Percentiles rank a stretch among this genome's conserved stretches.
Conservation (phyloP, 2,797 vertebrate species). For the Natrix natrix region DNA sequence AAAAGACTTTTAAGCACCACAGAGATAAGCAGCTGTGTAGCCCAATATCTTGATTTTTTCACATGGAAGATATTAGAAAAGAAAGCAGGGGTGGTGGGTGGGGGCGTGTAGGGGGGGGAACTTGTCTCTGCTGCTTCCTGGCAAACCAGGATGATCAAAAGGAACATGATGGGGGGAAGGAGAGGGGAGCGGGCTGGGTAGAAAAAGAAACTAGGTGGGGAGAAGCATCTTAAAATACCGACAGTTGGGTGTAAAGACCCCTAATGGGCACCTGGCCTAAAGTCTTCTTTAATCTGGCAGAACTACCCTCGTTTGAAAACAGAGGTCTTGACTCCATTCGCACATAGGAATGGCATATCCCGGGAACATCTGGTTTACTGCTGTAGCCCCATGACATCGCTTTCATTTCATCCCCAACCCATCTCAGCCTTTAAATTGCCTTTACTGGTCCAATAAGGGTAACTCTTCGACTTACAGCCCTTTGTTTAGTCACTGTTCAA, state of each 20-base stretch:
- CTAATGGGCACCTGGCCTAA: neutral
- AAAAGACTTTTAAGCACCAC: neutral
- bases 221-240: neutral
- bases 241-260: neutral
- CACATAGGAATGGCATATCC: neutral
- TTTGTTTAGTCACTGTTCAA: neutral
- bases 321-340: neutral
- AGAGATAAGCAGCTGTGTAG: neutral
- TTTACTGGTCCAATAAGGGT: neutral
- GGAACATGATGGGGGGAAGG: neutral
- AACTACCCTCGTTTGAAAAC: neutral
- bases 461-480: neutral
- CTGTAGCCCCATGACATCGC: neutral
- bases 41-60: neutral
- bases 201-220: neutral
- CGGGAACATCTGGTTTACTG: neutral
- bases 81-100: neutral
- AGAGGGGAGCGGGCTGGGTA: neutral
- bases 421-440: neutral
- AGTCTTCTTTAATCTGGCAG: neutral
- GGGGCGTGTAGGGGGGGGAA: fast-evolving
- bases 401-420: neutral
- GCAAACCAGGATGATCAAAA: neutral
- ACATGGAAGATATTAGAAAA: neutral
- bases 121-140: neutral